These are phyloP conservation scores for Stercorarius parasiticus DNA, from an alignment of 2,113 vertebrate genomes.

Conservation along the genomic window DNA sequence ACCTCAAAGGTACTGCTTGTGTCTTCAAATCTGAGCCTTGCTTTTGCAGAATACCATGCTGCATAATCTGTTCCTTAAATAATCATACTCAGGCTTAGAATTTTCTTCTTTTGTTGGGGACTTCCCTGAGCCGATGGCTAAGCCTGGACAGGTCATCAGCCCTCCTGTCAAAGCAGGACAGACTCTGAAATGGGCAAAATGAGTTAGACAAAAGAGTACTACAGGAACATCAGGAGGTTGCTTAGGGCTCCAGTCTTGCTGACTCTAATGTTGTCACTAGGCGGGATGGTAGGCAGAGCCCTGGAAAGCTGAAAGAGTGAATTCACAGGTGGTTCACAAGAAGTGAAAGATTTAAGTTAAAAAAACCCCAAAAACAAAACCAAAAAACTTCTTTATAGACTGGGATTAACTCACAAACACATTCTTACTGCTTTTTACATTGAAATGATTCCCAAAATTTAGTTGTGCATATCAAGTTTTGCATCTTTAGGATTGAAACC, in stretches of 20 bases:
- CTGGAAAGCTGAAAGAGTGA: not conserved
- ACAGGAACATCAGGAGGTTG: not conserved
- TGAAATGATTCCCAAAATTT: not conserved
- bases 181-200: not conserved
- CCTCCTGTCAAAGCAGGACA: not conserved
- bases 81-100: not conserved
- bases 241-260: not conserved
- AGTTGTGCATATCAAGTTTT: not conserved
- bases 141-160: not conserved
- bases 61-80: not conserved
- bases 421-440: not conserved
- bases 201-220: not conserved
- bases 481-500: not conserved
- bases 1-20: not conserved
- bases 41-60: rapidly evolving
- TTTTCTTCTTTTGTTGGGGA: not conserved
- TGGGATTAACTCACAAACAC: not conserved
- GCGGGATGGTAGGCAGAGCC: not conserved
- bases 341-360: not conserved
- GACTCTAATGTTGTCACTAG: not conserved
- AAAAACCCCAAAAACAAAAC: not conserved
- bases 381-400: not conserved
- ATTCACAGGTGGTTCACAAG: not conserved
- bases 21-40: not conserved
- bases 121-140: not conserved